Percentiles rank a stretch among this genome's conserved stretches.
These are phyloP conservation scores for Austrolebias charrua DNA, from an alignment of 2,797 vertebrate species.

Conservation along the genomic window DNA sequence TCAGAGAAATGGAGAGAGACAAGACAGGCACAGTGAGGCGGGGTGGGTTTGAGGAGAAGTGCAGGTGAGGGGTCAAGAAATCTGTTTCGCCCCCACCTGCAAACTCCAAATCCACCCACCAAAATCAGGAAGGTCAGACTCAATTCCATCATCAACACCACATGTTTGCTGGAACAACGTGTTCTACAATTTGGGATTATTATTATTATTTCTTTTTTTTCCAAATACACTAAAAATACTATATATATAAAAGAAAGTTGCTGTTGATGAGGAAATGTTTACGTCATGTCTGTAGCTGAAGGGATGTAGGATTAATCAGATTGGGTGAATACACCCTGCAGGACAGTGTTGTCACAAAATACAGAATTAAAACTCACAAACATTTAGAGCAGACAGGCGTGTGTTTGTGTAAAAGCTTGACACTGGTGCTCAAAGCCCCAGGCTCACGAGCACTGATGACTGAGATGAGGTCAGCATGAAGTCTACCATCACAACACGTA, in stretches of 20 bases:
- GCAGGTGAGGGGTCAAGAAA: constrained; percentile 46
- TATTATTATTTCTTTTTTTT: background rate
- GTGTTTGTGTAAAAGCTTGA: constrained; percentile 50
- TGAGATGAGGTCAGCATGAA: constrained; percentile 65
- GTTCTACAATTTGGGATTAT: background rate
- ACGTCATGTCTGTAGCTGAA: constrained; percentile 68
- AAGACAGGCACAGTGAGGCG: constrained; percentile 74
- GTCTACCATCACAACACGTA: constrained; percentile 64
- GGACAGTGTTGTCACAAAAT: constrained; percentile 50
- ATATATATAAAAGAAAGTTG: constrained; percentile 16
- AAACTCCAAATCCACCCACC: constrained; percentile 65
- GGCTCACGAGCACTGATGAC: constrained; percentile 61
- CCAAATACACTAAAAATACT: background rate
- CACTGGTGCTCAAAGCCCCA: constrained; percentile 52
- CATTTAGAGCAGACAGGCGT: constrained; percentile 62
- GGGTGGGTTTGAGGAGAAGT: constrained; percentile 49
- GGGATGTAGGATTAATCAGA: constrained; percentile 54
- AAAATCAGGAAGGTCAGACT: constrained; percentile 63
- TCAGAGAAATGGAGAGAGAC: constrained; percentile 80
- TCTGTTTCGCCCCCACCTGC: constrained; percentile 51
- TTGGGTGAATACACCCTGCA: constrained; percentile 61
- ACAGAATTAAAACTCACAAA: constrained; percentile 45
- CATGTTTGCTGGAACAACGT: background rate
- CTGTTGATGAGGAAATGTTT: constrained; percentile 68
- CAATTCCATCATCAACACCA: constrained; percentile 66